These are phyloP conservation scores for Drosophila ezoana DNA, from an alignment of 2,888 invertebrate genomes.

Conservation along the genomic window DNA sequence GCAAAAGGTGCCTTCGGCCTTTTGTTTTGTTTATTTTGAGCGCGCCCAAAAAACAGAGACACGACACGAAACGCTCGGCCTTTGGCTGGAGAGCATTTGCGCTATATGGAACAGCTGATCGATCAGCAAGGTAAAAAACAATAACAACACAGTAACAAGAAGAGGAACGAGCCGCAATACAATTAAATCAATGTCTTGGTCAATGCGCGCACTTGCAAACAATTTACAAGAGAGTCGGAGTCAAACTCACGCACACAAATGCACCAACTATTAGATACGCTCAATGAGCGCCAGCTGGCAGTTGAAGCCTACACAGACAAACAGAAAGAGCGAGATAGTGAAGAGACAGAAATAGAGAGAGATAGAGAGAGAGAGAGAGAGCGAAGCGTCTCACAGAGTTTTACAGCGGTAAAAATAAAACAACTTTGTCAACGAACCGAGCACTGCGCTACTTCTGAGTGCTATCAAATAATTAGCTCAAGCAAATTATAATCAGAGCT, in stretches of 20 bases:
- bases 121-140: not conserved
- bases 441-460: constrained; percentile 25
- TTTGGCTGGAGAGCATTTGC: constrained; percentile 16
- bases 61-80: not conserved
- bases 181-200: constrained; percentile 38
- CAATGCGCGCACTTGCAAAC: constrained; percentile 36
- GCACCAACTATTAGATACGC: constrained; percentile 12
- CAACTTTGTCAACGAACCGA: not conserved
- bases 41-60: no score
- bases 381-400: not conserved
- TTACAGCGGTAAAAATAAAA: not conserved
- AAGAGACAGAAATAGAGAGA: constrained; percentile 1
- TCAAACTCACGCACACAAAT: constrained; percentile 34
- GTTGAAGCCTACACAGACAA: constrained; percentile 4
- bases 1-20: not conserved
- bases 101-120: constrained; percentile 3
- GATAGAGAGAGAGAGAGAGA: not conserved
- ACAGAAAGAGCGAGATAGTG: not conserved
- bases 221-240: constrained; percentile 26
- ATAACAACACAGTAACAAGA: constrained; percentile 3
- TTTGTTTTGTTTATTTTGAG: constrained; percentile 8
- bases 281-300: constrained; percentile 10
- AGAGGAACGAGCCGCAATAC: not conserved
- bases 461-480: not conserved
- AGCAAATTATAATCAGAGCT: no score